Evolutionary conservation across 2,888 invertebrate species (phyloP).

Genomic region (Tipula lateralis): DNA sequence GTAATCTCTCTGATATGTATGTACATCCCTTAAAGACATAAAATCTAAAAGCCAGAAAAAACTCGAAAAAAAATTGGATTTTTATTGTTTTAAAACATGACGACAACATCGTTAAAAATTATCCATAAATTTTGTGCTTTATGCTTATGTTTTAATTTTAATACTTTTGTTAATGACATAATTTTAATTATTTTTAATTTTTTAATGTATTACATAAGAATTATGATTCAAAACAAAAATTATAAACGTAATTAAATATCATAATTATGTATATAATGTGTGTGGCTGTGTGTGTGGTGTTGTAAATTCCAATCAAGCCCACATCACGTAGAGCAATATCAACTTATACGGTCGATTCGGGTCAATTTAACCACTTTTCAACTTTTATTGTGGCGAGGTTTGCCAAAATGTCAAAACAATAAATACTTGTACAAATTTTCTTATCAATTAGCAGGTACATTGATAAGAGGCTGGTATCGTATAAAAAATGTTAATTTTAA

Average conservation of each 20-base stretch:
- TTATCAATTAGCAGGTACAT: background rate
- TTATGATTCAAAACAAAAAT: background rate
- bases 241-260: background rate
- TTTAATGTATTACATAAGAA: background rate
- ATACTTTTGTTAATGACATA: background rate
- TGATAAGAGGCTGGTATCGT: background rate
- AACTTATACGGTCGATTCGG: too few species aligned
- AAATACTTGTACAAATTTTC: background rate
- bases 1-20: too few species aligned
- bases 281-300: too few species aligned
- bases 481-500: background rate
- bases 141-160: background rate
- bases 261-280: too few species aligned
- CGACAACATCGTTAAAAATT: background rate
- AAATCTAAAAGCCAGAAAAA: too few species aligned
- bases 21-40: too few species aligned
- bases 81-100: background rate
- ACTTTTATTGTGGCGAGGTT: too few species aligned
- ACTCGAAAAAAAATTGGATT: too few species aligned
- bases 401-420: background rate
- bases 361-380: too few species aligned
- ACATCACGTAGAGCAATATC: too few species aligned
- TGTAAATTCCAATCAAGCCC: too few species aligned
- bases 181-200: background rate
- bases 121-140: background rate